Percentiles rank a stretch among this genome's conserved stretches.
Evolutionary conservation across 2,113 vertebrate species (phyloP).

Genomic region (Nycticorax nycticorax): DNA sequence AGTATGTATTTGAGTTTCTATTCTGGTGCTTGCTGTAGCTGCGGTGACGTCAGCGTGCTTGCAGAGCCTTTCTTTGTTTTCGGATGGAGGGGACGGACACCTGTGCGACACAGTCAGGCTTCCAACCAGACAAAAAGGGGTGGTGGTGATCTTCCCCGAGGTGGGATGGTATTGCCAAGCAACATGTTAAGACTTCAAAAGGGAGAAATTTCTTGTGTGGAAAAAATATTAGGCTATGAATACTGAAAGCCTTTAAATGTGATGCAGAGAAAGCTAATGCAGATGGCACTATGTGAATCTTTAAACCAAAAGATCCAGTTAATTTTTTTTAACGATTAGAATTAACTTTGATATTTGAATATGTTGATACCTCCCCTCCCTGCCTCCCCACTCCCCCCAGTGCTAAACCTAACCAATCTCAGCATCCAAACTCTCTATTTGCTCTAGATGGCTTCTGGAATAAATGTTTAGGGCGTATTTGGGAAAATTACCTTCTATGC

Average conservation of each 20-base stretch:
- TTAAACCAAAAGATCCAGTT: neutral
- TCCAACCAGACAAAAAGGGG: constrained; percentile 21
- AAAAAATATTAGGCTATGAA: neutral
- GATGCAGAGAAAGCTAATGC: neutral
- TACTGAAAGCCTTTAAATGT: neutral
- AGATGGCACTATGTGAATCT: neutral
- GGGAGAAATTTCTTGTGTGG: neutral
- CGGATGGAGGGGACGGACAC: constrained; percentile 26
- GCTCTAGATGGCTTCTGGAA: neutral
- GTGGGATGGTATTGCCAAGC: constrained; percentile 20
- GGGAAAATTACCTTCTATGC: neutral
- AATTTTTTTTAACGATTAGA: neutral
- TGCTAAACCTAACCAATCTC: neutral
- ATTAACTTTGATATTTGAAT: neutral
- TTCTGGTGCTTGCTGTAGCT: constrained; percentile 54
- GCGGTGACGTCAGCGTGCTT: constrained; percentile 25
- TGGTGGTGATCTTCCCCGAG: constrained; percentile 7
- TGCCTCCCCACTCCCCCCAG: neutral
- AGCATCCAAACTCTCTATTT: neutral
- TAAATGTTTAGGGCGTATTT: neutral
- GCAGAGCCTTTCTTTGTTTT: constrained; percentile 52
- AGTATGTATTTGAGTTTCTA: constrained; percentile 38
- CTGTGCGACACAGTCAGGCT: constrained; percentile 2
- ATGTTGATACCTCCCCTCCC: neutral
- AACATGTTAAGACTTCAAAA: neutral